Conservation (phyloP, 2,113 vertebrate genomes). For the Mohoua ochrocephala region DNA sequence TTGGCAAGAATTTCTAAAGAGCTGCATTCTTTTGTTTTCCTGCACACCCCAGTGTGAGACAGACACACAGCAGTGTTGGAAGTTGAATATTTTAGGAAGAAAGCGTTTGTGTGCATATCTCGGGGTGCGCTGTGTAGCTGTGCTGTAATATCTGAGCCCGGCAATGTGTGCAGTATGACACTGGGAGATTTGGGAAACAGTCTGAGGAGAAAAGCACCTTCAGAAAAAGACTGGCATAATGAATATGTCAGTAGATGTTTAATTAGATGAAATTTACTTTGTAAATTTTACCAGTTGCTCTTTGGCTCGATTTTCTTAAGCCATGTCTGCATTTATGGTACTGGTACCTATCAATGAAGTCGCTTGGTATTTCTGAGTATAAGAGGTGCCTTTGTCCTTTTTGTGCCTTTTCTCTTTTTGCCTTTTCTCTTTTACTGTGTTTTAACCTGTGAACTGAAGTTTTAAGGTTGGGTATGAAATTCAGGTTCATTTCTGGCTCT, state of each 20-base stretch:
- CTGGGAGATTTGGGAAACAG: neutral
- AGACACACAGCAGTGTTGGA: neutral
- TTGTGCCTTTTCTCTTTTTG: neutral
- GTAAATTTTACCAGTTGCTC: neutral
- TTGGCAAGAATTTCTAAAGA: neutral
- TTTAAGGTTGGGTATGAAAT: neutral
- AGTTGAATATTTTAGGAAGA: neutral
- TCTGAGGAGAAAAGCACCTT: neutral
- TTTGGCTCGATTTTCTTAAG: neutral
- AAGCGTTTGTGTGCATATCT: neutral
- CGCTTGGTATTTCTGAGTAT: neutral
- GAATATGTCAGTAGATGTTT: neutral
- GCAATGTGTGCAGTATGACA: neutral
- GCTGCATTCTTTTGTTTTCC: neutral
- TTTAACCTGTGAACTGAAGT: neutral
- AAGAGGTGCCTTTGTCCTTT: neutral
- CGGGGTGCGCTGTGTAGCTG: accelerated
- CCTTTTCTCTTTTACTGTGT: neutral
- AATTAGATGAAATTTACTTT: neutral
- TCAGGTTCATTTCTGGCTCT: neutral
- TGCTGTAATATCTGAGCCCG: neutral
- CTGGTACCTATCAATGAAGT: neutral
- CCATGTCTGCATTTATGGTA: accelerated
- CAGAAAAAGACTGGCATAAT: neutral
- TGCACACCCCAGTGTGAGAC: neutral